Evolutionary conservation across 2,113 vertebrate species (phyloP), one percentile per base, ranked within the genome.

Genomic region (Cathartes aura): DNA sequence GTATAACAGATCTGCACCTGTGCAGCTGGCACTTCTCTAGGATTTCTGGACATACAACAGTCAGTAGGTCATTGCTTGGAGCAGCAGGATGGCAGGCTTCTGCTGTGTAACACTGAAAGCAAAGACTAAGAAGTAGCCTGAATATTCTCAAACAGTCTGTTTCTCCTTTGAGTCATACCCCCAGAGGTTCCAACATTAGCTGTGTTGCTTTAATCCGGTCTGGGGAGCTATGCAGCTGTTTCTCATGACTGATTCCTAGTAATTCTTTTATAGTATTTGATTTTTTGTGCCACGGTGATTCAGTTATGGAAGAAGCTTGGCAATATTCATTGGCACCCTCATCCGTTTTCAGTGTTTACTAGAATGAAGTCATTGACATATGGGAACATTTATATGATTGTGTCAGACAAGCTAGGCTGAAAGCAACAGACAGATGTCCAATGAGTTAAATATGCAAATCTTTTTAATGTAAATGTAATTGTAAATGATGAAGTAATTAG

Each of bases 291-390:
- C 78, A 95, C 15, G 2, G 58, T 90, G 87, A 93, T 96, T 94
- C 85, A 91, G 64, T 95, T 91, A 60, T 87, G 85, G 78, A 90
- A 96, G 96, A 95, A 94, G 66, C 62, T 93, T 95, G 88, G 70
- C 82, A 94, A 88, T 86, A 80, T 76, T 80, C 58, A 75, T 79
- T 97, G 96, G 95, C 96, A 82, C 22, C 29, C 53, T 93, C 34
- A 48, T 75, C 32, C 14, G 30, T 85, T 85, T 93, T 95, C 53
- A 93, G 48, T 94, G 90, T 79, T 93, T 85, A 72, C 70, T 91
- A 73, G 82, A 88, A 90, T 97, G 97, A 97, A 95, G 95, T 97
- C 73, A 97, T 82, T 93, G 93, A 95, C 96, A 95, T 90, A 72
- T 93, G 97, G 90, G n/a, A 97, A 56, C 66, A 53, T 82, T 96